Evolutionary conservation across 2,113 vertebrate species (phyloP).

Genomic region (Columba janthina): DNA sequence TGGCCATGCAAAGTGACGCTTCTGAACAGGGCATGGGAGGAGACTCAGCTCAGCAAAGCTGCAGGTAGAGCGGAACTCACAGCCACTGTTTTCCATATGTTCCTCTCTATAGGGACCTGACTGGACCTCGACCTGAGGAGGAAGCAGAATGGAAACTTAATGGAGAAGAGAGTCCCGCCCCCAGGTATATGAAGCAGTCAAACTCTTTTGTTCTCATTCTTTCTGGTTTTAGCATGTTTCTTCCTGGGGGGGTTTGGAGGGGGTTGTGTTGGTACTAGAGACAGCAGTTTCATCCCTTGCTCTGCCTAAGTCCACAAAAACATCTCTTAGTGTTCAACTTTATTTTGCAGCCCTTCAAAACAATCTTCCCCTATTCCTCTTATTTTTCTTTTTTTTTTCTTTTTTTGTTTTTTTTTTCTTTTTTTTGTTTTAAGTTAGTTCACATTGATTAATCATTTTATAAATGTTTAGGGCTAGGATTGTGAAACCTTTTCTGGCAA

Average conservation of each 20-base stretch:
- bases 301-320: background rate
- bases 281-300: background rate
- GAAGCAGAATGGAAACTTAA: background rate
- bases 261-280: background rate
- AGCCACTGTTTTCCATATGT: conserved; percentile 11
- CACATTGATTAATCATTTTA: conserved; percentile 32
- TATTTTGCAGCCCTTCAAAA: background rate
- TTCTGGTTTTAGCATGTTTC: background rate
- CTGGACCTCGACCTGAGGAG: conserved; percentile 1
- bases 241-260: background rate
- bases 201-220: background rate
- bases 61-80: background rate
- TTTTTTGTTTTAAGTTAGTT: background rate
- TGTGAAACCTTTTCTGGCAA: conserved; percentile 60
- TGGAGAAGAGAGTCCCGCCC: background rate
- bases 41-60: conserved; percentile 8
- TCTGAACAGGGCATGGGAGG: background rate
- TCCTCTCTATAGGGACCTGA: background rate
- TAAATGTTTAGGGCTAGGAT: conserved; percentile 33
- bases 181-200: background rate
- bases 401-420: background rate
- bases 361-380: background rate
- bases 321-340: background rate
- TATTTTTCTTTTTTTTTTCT: background rate
- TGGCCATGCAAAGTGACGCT: background rate